These are phyloP conservation scores for Scalopus aquaticus DNA, from an alignment of 2,113 vertebrate species.

Conservation along the genomic window DNA sequence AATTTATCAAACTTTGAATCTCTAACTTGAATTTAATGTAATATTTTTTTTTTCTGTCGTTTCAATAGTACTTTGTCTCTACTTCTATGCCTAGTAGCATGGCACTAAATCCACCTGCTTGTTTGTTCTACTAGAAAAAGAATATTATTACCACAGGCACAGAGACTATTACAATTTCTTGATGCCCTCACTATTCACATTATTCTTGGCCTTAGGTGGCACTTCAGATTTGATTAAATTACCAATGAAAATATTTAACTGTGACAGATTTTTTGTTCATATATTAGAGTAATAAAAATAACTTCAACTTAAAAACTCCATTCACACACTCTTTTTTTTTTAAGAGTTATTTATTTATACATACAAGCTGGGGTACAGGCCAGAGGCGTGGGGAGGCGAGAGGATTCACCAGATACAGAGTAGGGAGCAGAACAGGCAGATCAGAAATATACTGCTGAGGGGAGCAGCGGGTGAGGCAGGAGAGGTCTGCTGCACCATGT, in stretches of 20 bases:
- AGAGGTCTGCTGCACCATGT: no score
- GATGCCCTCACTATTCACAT: neutral
- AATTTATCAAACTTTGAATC: neutral
- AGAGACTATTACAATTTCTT: neutral
- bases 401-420: no score
- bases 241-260: neutral
- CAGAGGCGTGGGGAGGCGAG: no score
- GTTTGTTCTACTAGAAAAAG: neutral
- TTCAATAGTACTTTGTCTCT: neutral
- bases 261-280: neutral
- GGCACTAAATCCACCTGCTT: neutral
- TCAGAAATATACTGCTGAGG: no score
- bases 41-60: neutral
- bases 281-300: neutral
- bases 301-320: neutral
- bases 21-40: neutral
- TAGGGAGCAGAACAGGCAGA: no score
- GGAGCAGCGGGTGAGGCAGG: no score
- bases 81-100: neutral
- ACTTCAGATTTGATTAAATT: neutral
- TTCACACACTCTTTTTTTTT: no score
- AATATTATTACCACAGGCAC: neutral
- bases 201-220: neutral
- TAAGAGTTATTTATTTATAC: no score
- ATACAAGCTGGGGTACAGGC: no score